Percentiles rank a stretch among this genome's conserved stretches.
phyloP scores from a whole-genome alignment of 1,140 invertebrate species.

The Caenorhabditis inopinata region DNA sequence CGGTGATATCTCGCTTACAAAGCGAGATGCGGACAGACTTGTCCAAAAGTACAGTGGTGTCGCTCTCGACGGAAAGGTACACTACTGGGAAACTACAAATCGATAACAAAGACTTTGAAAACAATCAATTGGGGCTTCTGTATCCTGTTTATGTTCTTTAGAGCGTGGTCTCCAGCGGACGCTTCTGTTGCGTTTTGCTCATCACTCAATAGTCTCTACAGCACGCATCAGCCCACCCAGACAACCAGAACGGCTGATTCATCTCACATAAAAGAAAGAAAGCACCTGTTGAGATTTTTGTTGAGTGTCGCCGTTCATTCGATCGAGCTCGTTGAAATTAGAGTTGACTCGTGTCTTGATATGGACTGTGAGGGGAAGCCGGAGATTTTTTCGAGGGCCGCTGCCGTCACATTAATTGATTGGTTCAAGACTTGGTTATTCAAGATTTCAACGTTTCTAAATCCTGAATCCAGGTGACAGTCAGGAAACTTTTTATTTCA shows the following conservation, averaged over 20 bases:
- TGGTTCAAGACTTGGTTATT: conserved; percentile 10
- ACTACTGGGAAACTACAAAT: neutral
- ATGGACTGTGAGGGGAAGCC: neutral
- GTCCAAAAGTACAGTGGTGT: conserved; percentile 35
- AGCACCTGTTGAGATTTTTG: neutral
- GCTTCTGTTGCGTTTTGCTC: neutral
- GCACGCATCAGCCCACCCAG: neutral
- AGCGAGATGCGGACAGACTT: conserved; percentile 20
- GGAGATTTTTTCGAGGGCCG: neutral
- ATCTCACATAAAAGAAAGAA: neutral
- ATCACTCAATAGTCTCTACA: neutral
- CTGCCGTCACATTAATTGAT: neutral
- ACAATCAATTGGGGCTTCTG: conserved; percentile 9
- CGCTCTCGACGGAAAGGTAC: conserved; percentile 36
- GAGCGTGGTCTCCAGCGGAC: neutral
- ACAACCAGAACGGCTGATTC: neutral
- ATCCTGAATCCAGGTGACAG: neutral
- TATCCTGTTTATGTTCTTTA: neutral
- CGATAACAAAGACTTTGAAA: conserved; percentile 15
- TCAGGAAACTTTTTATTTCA: neutral
- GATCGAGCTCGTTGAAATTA: neutral
- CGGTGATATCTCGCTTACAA: conserved; percentile 39
- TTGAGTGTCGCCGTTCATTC: conserved; percentile 19
- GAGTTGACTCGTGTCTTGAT: neutral
- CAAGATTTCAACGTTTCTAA: neutral